Evolutionary conservation across 2,888 invertebrate genomes (phyloP), one percentile per base, ranked within the genome.

Genomic region (Cheiracanthium punctorium): DNA sequence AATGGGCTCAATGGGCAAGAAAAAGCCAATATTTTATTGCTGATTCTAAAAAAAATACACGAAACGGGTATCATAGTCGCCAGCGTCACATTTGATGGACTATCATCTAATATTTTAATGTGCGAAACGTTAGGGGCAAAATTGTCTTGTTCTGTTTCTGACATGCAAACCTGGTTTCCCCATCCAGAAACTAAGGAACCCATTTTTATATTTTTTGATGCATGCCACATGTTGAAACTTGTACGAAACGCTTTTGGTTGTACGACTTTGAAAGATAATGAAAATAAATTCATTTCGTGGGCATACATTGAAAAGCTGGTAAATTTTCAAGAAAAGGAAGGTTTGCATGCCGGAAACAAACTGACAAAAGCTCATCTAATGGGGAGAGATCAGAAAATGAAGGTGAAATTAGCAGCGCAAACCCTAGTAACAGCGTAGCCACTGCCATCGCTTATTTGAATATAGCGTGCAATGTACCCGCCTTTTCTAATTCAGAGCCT

Each of bases 251-350:
- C 73, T 17, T 12, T 73, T 24, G 48, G 29, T 7, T n/a, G n/a
- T n/a, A n/a, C 48, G 1, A 20, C 20, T 2, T 48, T 48, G 1
- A 1, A 48, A 2, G 7, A 48, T 7, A 1, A 48, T 20, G 48
- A 48, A 7, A 7, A 48, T 7, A 48, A 48, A 2, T 4, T 14
- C 8, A 58, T 58, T n/a, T 58, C 58, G 20, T 58, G 58, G 58
- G 1, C 58, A 1, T 10, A n/a, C 5, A 58, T 58, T 0, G 20
- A 58, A 58, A 0, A 17, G 0, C 10, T 58, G 17, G 64, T 64
- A 20, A 29, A 75, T 28, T 65, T 65, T 5, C 75, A 75, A 41
- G 75, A 75, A 37, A 24, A 37, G 24, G 65, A 75, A 75, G 75
- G 65, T 12, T 29, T 65, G 2, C 65, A 75, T 29, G 33, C 64